Conservation (phyloP, 2,888 invertebrate species). For the Sesamia inferens region DNA sequence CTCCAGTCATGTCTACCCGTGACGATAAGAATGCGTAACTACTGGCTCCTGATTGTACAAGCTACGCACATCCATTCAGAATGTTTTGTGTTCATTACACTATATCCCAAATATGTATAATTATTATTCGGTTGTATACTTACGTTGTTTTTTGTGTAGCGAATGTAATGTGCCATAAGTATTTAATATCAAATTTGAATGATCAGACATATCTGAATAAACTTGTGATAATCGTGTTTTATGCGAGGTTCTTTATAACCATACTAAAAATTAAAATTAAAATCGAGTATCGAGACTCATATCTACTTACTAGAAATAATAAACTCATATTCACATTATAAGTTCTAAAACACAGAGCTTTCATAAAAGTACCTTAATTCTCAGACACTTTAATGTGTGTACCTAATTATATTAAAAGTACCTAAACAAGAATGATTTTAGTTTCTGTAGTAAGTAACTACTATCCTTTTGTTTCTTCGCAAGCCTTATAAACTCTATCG, state of each 20-base stretch:
- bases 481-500: slow-evolving; percentile 24
- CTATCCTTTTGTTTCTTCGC: slow-evolving; percentile 22
- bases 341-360: too few relatives aligned
- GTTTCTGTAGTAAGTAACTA: background rate
- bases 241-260: too few relatives aligned
- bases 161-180: slow-evolving; percentile 10
- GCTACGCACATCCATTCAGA: slow-evolving; percentile 30
- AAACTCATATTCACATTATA: too few relatives aligned
- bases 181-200: background rate
- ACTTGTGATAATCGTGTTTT: background rate
- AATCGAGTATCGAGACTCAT: too few relatives aligned
- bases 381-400: too few relatives aligned
- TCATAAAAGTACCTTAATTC: too few relatives aligned
- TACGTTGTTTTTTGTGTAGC: slow-evolving; percentile 12
- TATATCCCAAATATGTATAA: slow-evolving; percentile 13
- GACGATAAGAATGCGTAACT: slow-evolving; percentile 53
- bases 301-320: too few relatives aligned
- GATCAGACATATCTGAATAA: background rate
- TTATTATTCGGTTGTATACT: slow-evolving; percentile 21
- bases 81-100: slow-evolving; percentile 34
- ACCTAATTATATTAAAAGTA: too few relatives aligned
- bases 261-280: too few relatives aligned
- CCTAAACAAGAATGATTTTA: too few relatives aligned
- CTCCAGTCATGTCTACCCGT: slow-evolving; percentile 45
- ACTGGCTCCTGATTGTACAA: slow-evolving; percentile 50